Percentiles rank a stretch among this genome's conserved stretches.
Evolutionary conservation across 2,113 vertebrate species (phyloP).

Genomic region (human): GRCh38 chr11:19879501-19880000

Average conservation of each 20-base stretch:
- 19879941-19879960: conserved; percentile 86
- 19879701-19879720: conserved; percentile 56
- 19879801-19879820: neutral
- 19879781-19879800: neutral
- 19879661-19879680: neutral
- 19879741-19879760: conserved; percentile 35
- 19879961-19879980: conserved; percentile 72
- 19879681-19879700: neutral
- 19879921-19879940: conserved; percentile 96
- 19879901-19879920: conserved; percentile 99
- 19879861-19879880: conserved; percentile 97
- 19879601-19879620: neutral
- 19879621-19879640: neutral
- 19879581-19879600: neutral
- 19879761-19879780: neutral
- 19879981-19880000: conserved; percentile 74
- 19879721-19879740: conserved; percentile 57
- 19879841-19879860: conserved; percentile 67
- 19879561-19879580: neutral
- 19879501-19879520: neutral
- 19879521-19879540: fast-evolving
- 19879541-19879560: neutral
- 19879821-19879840: neutral
- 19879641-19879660: neutral
- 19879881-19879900: conserved; percentile 98